Evolutionary conservation across 2,888 invertebrate genomes (phyloP), one percentile per base, ranked within the genome.

Genomic region (Trileptium ribeirensis): DNA sequence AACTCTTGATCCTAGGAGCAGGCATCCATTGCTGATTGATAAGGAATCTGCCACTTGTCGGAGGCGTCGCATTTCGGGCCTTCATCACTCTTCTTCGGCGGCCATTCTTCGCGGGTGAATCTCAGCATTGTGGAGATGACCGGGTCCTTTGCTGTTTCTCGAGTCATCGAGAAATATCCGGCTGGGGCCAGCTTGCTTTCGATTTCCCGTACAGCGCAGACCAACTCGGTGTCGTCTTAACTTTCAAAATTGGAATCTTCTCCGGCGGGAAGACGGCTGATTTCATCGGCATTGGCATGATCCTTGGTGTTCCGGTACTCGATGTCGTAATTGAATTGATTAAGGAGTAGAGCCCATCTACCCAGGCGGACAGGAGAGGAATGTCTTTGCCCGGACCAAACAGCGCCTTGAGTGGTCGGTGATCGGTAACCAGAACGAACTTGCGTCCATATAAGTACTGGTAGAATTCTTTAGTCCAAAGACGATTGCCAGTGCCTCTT

Each of bases 381-480:
- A 74, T 38, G 39, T 37, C 74, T 82, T 67, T 81, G 19, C 51
- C 79, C 33, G 36, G 83, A 8, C 81, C 83, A 33, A 85, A 82
- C 19, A 85, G 84, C 29, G 78, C 39, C 19, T 70, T 77, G 29
- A 84, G 39, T 33, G 84, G 84, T 38, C 82, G 82, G 75, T 85
- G 83, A 74, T 85, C 85, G 0, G 84, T 67, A n/a, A 82, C 19
- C 51, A 85, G 67, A 1, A 36, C 39, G 74, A 85, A 85, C 24
- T 74, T 74, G 36, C 83, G 39, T 19, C 83, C 85, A 79, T 79
- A 86, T 36, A 84, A 38, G 80, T 85, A 85, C 78, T 85, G 83
- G 67, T 85, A 83, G 70, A 85, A 84, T 83, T 84, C 36, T 84
- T 85, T 15, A 86, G 81, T 36, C 83, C 83, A 64, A 83, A 84